Base-by-base conservation (phyloP, 2,113 vertebrate genomes). In the Oreotrochilus melanogaster region DNA sequence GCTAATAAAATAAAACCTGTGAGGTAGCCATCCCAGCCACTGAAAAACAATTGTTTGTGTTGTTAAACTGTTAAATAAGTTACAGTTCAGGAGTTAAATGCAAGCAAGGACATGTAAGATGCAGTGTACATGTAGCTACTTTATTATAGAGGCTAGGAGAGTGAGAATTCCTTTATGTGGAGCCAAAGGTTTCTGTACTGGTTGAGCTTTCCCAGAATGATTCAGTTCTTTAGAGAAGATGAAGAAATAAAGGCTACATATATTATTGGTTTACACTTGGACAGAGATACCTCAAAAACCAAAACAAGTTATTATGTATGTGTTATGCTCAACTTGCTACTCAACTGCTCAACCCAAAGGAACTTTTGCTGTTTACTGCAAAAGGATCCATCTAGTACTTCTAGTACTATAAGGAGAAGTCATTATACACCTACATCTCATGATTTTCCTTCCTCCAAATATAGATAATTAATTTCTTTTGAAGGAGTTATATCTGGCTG, bases 401-500 rank as follows among this genome's bases (percentile, higher is more conserved):
- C 42, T 84, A 50, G 71, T 58, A 18, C 6, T 9, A 31, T 56
- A 58, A 66, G 18, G 23, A 70, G 30, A 73, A 86, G 10, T 2
- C 17, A 89, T 13, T 7, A 61, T 56, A n/a, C 9, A 57, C 1
- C 22, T n/a, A 45, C 11, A 76, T 2, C 3, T 56, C 3, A 45
- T 31, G 37, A 71, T 87, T 74, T 75, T 83, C 62, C 65, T 75
- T 89, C 37, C 15, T 87, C 62, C 50, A 91, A 65, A 89, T 78
- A 82, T 4, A 78, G 37, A 64, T 24, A 71, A 86, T 61, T 42
- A 66, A 66, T 88, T 65, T 85, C 56, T 85, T 91, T 62, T 65
- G 23, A 79, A 91, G 25, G 42, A 57, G 23, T 54, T 79, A 18
- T 25, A 83, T 70, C n/a, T 61, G 45, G 43, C 31, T 85, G 11